Base-by-base conservation (phyloP, 2,888 invertebrate species). In the Mellilla xanthometata region DNA sequence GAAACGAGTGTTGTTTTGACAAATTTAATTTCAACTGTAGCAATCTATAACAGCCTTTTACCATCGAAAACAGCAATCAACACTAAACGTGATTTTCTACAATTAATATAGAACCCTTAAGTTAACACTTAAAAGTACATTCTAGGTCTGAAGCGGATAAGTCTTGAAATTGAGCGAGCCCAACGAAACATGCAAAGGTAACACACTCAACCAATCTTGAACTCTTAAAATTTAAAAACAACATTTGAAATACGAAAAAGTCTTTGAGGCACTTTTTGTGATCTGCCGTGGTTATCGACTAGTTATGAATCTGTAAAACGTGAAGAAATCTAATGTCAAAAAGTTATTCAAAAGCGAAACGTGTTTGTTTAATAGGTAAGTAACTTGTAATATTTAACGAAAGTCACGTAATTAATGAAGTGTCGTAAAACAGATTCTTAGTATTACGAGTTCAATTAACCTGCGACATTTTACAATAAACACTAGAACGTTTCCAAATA, bases 161-260 rank as follows among this genome's bases (percentile, higher is more conserved):
- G 88, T 89, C 88, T 89, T 88, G 78, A 70, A 72, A 86, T 86
- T 89, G 89, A 89, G 88, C 88, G 85, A 83, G 77, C 85, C 78
- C 85, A 88, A 87, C 81, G 78, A 78, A 79, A 78, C 70, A 81
- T 71, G 77, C 79, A 77, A 76, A 76, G 72, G 79, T 68, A 79
- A 72, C 76, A 82, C 81, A 84, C 79, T 79, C 81, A 78, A 79
- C 60, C 76, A 75, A 40, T 67, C 76, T 75, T 68, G 72, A 78
- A 64, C 62, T 63, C 65, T 64, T 64, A 58, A 28, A 49, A 42
- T 35, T 34, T 39, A 31, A 29, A 38, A 38, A 39, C 56, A 51
- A 41, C 39, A 48, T 51, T 53, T 55, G 35, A 42, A 53, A 27
- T 28, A 36, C n/a, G 36, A 36, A 56, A 48, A 55, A 57, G 56